Evolutionary conservation across 2,888 invertebrate genomes (phyloP).

Genomic region (Itoplectis maculator): DNA sequence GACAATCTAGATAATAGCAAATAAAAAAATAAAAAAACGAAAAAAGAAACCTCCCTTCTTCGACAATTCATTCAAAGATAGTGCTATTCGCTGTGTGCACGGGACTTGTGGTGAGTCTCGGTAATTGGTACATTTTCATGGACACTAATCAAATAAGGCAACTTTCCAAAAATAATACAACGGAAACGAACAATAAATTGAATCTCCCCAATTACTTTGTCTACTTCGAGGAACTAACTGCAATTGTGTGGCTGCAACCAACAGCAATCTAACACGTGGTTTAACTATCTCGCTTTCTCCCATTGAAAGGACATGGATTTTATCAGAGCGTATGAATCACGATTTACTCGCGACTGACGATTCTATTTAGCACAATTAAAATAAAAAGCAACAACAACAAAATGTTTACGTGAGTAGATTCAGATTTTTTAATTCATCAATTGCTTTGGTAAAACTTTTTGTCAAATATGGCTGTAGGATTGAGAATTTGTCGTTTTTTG

Average conservation of each 20-base stretch:
- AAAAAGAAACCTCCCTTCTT: conserved; percentile 37
- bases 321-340: conserved; percentile 8
- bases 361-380: neutral
- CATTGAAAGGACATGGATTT: neutral
- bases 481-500: neutral
- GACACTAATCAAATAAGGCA: neutral
- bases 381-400: neutral
- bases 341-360: neutral
- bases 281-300: conserved; percentile 11
- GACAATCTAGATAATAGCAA: conserved; percentile 17
- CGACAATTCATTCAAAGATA: conserved; percentile 15
- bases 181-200: neutral
- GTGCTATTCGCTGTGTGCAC: conserved; percentile 13
- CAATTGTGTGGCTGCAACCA: neutral
- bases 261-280: conserved; percentile 28
- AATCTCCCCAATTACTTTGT: neutral
- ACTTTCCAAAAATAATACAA: neutral
- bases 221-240: neutral
- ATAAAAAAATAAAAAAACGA: conserved; percentile 27
- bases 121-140: conserved; percentile 1
- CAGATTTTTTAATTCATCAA: conserved; percentile 7
- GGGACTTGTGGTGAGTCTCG: no score
- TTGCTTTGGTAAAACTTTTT: neutral
- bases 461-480: neutral
- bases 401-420: neutral